Conservation (phyloP, 2,888 invertebrate species). For the Lepidocyrtinus sp. region DNA sequence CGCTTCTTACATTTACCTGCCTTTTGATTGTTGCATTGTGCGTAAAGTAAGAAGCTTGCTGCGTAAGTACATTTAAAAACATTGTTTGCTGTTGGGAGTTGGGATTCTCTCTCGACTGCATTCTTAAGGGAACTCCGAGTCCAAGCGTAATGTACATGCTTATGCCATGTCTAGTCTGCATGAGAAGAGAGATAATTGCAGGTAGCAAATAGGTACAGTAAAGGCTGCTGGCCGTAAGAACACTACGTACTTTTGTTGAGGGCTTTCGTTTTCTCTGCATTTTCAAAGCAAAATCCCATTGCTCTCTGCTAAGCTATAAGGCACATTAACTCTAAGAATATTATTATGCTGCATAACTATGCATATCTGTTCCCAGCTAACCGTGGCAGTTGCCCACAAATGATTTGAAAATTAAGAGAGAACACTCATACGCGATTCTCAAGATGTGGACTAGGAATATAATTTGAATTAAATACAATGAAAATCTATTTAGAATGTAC, state of each 20-base stretch:
- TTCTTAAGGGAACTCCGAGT: background rate
- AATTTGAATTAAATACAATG: too few species aligned
- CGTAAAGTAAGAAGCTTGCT: background rate
- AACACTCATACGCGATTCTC: too few species aligned
- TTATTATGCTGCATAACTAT: too few species aligned
- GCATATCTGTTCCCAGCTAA: too few species aligned
- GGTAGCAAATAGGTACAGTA: background rate
- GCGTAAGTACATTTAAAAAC: background rate
- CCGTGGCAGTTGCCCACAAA: too few species aligned
- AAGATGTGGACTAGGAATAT: too few species aligned
- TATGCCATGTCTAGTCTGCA: background rate
- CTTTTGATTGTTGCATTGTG: background rate
- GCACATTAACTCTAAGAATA: too few species aligned
- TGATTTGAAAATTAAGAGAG: too few species aligned
- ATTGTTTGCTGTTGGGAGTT: background rate
- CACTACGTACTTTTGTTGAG: background rate
- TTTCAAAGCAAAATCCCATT: too few species aligned
- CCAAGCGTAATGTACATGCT: background rate
- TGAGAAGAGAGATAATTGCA: background rate
- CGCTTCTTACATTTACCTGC: background rate
- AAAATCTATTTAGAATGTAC: constrained; percentile 12
- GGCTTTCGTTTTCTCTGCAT: background rate
- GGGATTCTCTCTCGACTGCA: too few species aligned
- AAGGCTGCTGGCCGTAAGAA: background rate
- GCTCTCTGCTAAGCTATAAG: too few species aligned